These are phyloP conservation scores for Alauda arvensis DNA, from an alignment of 2,797 vertebrate species.

Conservation along the genomic window DNA sequence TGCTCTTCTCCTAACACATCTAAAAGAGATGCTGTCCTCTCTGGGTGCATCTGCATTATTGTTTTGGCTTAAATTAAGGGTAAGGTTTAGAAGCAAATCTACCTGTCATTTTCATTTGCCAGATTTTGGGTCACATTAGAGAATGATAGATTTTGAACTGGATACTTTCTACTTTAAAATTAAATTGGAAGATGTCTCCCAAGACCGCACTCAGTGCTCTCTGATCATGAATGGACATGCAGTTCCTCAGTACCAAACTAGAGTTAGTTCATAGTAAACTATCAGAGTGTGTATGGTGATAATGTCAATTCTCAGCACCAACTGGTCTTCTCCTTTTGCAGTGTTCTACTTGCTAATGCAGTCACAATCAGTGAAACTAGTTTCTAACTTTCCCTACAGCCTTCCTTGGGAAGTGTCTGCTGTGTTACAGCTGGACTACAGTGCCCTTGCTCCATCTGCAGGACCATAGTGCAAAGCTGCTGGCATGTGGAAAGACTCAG, in stretches of 20 bases:
- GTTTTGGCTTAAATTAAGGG: neutral
- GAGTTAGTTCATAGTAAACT: neutral
- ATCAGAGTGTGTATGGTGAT: neutral
- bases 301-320: neutral
- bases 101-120: neutral
- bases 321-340: neutral
- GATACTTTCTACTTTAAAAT: neutral
- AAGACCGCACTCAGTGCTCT: neutral
- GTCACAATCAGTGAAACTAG: neutral
- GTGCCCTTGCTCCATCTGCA: neutral
- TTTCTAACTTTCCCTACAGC: neutral
- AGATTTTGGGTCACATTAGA: neutral
- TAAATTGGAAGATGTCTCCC: neutral
- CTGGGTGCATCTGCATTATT: neutral
- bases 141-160: neutral
- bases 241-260: neutral
- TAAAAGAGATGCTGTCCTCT: neutral
- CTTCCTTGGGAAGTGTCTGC: neutral
- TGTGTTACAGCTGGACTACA: neutral
- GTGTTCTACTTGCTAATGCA: neutral
- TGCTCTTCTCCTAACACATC: neutral
- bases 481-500: neutral
- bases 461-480: neutral
- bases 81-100: neutral
- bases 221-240: neutral